Conservation (phyloP, 1,140 invertebrate species). For the Cotesia glomerata region DNA sequence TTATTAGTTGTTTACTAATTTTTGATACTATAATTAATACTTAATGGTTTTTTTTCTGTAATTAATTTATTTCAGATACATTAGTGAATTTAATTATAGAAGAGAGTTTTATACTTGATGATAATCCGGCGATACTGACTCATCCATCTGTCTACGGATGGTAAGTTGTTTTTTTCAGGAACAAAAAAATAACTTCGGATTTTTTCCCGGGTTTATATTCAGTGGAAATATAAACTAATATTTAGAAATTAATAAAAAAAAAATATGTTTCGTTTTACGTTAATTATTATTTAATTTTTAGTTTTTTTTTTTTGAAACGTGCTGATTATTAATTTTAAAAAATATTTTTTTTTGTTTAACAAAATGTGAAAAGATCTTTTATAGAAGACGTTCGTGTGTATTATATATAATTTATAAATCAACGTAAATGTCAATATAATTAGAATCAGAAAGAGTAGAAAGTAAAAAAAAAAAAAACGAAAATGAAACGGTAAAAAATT, state of each 20-base stretch:
- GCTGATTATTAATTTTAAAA: neutral
- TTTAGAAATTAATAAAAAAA: neutral
- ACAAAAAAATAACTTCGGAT: slow-evolving; percentile 24
- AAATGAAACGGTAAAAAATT: no score
- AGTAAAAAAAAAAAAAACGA: no score
- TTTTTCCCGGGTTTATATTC: slow-evolving; percentile 36
- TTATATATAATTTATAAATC: no score
- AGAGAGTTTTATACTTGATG: neutral
- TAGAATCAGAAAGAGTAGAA: no score
- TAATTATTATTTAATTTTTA: neutral
- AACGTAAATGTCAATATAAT: no score
- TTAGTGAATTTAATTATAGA: neutral
- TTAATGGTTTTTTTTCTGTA: neutral
- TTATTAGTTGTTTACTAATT: neutral
- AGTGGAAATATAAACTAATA: neutral
- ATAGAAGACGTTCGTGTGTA: no score
- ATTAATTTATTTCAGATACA: neutral
- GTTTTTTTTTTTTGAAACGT: no score
- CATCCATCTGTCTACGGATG: slow-evolving; percentile 43
- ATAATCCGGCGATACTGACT: neutral
- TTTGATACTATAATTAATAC: neutral
- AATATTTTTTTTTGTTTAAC: neutral
- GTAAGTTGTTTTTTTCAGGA: slow-evolving; percentile 55
- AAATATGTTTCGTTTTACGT: neutral
- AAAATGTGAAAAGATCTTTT: no score